Percentiles rank a stretch among this genome's conserved stretches.
Conservation (phyloP, 2,113 vertebrate genomes). For the Tichodroma muraria region DNA sequence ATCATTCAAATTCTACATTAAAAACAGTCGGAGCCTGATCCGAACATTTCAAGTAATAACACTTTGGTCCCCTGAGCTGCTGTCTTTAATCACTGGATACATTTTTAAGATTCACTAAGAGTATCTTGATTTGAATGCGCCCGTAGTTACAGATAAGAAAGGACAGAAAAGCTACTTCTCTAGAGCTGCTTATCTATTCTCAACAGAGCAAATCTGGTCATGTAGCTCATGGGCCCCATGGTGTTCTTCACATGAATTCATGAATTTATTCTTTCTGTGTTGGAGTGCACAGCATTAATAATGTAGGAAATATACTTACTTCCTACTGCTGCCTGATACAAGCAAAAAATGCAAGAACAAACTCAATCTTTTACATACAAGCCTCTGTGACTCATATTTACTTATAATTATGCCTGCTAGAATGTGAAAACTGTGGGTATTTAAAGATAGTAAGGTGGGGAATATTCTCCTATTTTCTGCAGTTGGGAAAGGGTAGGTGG, state of each 20-base stretch:
- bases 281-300: background rate
- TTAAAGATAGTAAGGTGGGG: background rate
- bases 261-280: background rate
- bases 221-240: background rate
- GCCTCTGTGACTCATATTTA: background rate
- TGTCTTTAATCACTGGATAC: background rate
- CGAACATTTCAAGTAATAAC: background rate
- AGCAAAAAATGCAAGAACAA: background rate
- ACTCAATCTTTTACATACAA: background rate
- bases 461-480: background rate
- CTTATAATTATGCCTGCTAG: background rate
- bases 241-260: background rate
- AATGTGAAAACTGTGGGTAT: background rate
- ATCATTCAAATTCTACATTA: background rate
- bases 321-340: background rate
- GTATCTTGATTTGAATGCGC: background rate
- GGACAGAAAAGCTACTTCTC: background rate
- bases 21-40: background rate
- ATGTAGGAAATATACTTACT: background rate
- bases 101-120: background rate
- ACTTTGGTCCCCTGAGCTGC: background rate
- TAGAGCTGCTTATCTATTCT: background rate
- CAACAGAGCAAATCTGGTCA: background rate
- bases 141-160: background rate
- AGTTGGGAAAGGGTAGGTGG: background rate